A percentile compares a stretch with the other conserved stretches of the same genome.
Conservation (phyloP, 1,140 invertebrate species). For the Dendrolimus kikuchii region DNA sequence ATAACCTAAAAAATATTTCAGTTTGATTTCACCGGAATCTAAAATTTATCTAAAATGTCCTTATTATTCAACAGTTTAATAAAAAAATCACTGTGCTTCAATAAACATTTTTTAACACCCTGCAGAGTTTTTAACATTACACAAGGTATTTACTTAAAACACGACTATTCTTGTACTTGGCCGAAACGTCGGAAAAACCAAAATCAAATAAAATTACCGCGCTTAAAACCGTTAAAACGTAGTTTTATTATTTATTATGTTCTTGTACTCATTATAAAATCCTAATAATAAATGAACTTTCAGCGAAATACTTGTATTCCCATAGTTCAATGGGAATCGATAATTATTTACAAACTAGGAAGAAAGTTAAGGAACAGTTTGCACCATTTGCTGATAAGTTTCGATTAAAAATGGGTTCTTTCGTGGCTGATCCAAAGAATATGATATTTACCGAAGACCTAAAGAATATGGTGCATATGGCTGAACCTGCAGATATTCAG, state of each 20-base stretch:
- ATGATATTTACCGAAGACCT: conserved; percentile 90
- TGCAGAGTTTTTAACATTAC: conserved; percentile 31
- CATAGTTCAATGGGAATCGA: conserved; percentile 74
- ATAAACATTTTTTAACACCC: conserved; percentile 24
- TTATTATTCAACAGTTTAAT: conserved; percentile 33
- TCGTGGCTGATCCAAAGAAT: conserved; percentile 68
- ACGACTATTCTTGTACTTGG: background rate
- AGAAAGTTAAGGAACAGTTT: conserved; percentile 68
- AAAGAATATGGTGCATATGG: conserved; percentile 85
- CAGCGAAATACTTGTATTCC: conserved; percentile 68
- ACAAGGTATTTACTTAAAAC: conserved; percentile 14
- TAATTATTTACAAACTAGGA: conserved; percentile 71
- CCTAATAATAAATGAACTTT: conserved; percentile 5
- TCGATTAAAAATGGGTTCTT: conserved; percentile 78
- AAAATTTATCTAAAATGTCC: conserved; percentile 28
- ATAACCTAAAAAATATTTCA: conserved; percentile 12
- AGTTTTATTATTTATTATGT: too few relatives aligned
- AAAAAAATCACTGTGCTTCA: conserved; percentile 23
- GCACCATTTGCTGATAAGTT: conserved; percentile 78
- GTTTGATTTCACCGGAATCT: background rate
- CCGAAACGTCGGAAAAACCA: background rate
- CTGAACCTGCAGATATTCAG: conserved; percentile 76
- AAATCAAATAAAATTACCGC: background rate
- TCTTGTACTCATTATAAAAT: too few relatives aligned
- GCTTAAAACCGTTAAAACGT: too few relatives aligned